Conservation (phyloP, 2,888 invertebrate species). For the Diarsia dahlii region DNA sequence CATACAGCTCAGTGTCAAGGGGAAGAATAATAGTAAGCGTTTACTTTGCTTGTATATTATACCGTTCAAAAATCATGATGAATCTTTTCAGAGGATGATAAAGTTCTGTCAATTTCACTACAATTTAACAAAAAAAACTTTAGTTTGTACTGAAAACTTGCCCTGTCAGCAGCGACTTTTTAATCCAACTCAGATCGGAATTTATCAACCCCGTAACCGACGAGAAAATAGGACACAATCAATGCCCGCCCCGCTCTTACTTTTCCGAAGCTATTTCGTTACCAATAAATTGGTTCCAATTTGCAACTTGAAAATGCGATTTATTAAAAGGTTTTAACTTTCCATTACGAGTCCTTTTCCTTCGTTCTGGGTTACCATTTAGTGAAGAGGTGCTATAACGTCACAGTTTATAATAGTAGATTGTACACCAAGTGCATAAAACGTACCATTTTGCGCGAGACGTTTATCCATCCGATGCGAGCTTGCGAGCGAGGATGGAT, state of each 20-base stretch:
- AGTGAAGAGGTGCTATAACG: slow-evolving; percentile 39
- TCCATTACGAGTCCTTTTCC: slow-evolving; percentile 53
- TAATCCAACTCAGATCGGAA: slow-evolving; percentile 26
- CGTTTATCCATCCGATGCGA: too few species aligned
- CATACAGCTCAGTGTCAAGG: slow-evolving; percentile 99
- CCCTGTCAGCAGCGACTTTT: neutral
- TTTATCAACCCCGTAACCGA: slow-evolving; percentile 13
- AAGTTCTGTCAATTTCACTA: neutral
- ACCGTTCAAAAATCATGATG: neutral
- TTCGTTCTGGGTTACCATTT: slow-evolving; percentile 55
- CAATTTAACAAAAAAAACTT: neutral
- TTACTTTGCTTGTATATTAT: neutral
- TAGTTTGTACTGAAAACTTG: neutral
- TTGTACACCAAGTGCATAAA: too few species aligned
- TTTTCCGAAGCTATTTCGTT: slow-evolving; percentile 52
- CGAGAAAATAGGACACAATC: slow-evolving; percentile 45
- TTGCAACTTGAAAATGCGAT: slow-evolving; percentile 50
- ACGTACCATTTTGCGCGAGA: too few species aligned
- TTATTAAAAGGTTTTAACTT: slow-evolving; percentile 53
- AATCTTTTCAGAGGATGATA: neutral
- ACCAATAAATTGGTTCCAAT: slow-evolving; percentile 56
- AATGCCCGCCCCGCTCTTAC: slow-evolving; percentile 39
- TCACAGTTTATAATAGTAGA: slow-evolving; percentile 36
- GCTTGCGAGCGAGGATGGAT: too few species aligned
- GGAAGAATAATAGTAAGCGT: slow-evolving; percentile 97